A percentile compares a stretch with the other conserved stretches of the same genome.
Evolutionary conservation across 1,140 invertebrate species (phyloP).

Genomic region (Cylas formicarius): DNA sequence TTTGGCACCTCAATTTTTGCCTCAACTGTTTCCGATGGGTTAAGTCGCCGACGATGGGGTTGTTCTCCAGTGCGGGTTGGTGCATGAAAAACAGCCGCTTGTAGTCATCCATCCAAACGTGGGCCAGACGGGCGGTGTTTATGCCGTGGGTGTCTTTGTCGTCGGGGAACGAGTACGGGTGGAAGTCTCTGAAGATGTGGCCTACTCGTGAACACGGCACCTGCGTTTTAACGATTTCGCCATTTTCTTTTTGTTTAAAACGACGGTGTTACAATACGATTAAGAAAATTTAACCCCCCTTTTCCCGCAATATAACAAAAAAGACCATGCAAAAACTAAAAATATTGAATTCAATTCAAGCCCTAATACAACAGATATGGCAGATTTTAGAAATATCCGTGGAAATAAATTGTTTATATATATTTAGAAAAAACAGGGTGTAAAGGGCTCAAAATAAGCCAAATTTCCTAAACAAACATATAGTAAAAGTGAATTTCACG

Average conservation of each 20-base stretch:
- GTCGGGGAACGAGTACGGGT: slow-evolving; percentile 88
- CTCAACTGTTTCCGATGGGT: slow-evolving; percentile 61
- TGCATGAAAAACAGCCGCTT: slow-evolving; percentile 41
- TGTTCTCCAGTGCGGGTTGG: slow-evolving; percentile 39
- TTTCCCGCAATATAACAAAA: slow-evolving; percentile 10
- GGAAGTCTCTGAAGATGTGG: slow-evolving; percentile 86
- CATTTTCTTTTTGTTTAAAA: no score
- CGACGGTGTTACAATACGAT: no score
- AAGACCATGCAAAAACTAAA: background rate
- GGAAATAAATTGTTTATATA: no score
- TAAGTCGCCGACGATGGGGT: slow-evolving; percentile 59
- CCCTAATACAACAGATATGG: no score
- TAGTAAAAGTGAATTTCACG: no score
- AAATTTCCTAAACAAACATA: no score
- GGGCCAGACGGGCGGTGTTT: slow-evolving; percentile 83
- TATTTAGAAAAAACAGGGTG: no score
- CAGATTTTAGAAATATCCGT: no score
- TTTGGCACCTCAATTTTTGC: slow-evolving; percentile 66
- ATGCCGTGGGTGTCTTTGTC: slow-evolving; percentile 85
- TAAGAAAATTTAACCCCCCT: no score
- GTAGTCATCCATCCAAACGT: slow-evolving; percentile 98
- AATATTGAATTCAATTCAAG: background rate
- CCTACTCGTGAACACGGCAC: slow-evolving; percentile 93
- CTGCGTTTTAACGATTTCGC: no score
- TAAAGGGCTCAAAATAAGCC: no score